phyloP scores from a whole-genome alignment of 2,888 invertebrate genomes.

The Smittia aterrima region DNA sequence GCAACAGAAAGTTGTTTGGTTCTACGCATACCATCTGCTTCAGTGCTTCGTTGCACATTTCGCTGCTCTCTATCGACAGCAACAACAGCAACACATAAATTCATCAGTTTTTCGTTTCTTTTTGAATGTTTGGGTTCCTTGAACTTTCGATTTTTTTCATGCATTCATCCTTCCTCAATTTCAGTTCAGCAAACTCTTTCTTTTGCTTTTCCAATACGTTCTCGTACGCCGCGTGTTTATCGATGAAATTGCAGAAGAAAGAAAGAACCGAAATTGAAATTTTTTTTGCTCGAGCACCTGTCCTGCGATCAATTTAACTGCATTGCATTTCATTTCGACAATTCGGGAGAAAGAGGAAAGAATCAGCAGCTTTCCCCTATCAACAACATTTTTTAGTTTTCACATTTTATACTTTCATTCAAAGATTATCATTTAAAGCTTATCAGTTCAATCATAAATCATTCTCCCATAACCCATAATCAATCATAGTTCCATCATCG shows the following conservation, averaged over 20 bases:
- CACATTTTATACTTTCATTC: slow-evolving; percentile 14
- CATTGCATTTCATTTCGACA: neutral
- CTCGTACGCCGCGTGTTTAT: neutral
- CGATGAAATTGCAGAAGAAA: neutral
- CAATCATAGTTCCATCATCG: neutral
- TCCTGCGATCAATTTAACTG: neutral
- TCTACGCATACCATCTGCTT: slow-evolving; percentile 27
- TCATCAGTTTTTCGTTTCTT: slow-evolving; percentile 16
- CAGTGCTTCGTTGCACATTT: slow-evolving; percentile 12
- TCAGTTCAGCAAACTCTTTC: slow-evolving; percentile 9
- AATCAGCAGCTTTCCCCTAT: neutral
- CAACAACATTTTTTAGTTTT: slow-evolving; percentile 6
- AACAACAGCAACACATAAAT: slow-evolving; percentile 12
- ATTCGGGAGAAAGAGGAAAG: neutral
- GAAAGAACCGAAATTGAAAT: neutral
- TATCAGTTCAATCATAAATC: neutral
- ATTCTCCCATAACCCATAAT: neutral
- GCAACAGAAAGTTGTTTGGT: neutral
- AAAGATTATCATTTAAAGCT: slow-evolving; percentile 1
- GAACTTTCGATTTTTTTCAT: slow-evolving; percentile 24
- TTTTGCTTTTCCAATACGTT: neutral
- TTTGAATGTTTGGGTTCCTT: neutral
- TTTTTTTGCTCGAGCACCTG: slow-evolving; percentile 7
- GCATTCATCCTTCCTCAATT: slow-evolving; percentile 11
- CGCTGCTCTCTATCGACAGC: neutral